These are phyloP conservation scores for Ganaspis sp. DNA, from an alignment of 1,140 invertebrate genomes.

Conservation along the genomic window DNA sequence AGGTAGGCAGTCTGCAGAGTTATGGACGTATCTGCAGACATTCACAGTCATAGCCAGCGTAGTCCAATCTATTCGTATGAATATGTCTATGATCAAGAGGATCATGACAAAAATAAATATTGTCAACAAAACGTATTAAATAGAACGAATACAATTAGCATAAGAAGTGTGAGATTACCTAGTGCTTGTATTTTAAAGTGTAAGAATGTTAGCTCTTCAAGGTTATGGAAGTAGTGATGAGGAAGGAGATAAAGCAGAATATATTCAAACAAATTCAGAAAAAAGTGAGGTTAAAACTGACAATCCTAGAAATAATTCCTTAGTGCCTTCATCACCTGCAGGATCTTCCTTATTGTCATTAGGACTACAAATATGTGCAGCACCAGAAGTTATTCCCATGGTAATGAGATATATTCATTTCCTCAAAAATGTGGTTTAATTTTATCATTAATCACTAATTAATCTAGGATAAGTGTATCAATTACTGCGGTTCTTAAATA, in stretches of 20 bases:
- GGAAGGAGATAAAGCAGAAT: slow-evolving; percentile 74
- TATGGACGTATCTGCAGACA: too few species aligned
- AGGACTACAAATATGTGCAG: slow-evolving; percentile 84
- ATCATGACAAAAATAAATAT: too few species aligned
- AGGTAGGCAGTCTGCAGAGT: too few species aligned
- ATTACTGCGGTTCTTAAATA: too few species aligned
- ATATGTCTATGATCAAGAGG: too few species aligned
- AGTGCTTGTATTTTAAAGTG: neutral
- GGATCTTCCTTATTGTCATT: slow-evolving; percentile 70
- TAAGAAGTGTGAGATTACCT: neutral
- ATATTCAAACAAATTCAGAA: slow-evolving; percentile 32
- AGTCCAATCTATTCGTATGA: too few species aligned
- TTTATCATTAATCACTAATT: slow-evolving; percentile 21
- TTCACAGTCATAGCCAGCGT: too few species aligned
- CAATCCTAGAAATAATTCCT: slow-evolving; percentile 3
- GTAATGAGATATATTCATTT: slow-evolving; percentile 73
- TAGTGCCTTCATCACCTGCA: neutral
- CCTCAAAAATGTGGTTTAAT: too few species aligned
- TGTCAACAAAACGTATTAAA: neutral
- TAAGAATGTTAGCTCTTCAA: slow-evolving; percentile 79
- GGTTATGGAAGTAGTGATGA: slow-evolving; percentile 82
- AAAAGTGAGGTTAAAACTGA: slow-evolving; percentile 38
- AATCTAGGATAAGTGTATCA: too few species aligned
- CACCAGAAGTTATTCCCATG: slow-evolving; percentile 86
- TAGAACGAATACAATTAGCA: neutral